Base-by-base conservation (phyloP, 2,113 vertebrate species). In the Apus apus region DNA sequence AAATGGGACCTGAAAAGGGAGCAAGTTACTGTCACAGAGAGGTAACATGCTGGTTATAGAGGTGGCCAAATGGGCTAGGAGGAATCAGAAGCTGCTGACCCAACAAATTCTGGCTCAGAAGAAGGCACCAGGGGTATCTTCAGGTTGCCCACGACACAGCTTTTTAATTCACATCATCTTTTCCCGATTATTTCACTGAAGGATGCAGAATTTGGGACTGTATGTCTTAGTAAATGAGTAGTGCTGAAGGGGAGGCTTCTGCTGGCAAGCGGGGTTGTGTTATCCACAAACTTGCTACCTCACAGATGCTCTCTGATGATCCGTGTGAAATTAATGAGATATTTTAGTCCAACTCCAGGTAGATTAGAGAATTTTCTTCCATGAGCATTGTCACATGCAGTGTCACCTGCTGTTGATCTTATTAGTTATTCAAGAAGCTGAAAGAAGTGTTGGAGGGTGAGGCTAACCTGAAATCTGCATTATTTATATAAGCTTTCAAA, bases 271-370 rank as follows among this genome's bases (percentile, higher is more conserved):
- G 1, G 26, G 16, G 5, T 8, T 86, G 38, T 70, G 46, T 62
- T 76, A 60, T 76, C 51, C 65, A 71, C 64, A 80, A 67, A 76
- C 60, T 83, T 93, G 56, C 64, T 45, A 18, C 32, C 64, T 80
- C 67, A 57, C 90, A 94, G 90, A 84, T 88, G 90, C 85, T 88
- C 54, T 74, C 74, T 87, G 78, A 79, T 71, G 72, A 90, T 64
- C 65, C 72, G 25, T 45, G 34, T 74, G 82, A 95, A 94, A 84
- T 81, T 87, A 94, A 93, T 94, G 74, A 85, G n/a, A 62, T 27
- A 88, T 83, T 96, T 90, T 73, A 80, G 72, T 77, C 87, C 78
- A 95, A 0, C 23, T 90, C 71, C 65, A 80, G 56, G 64, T 67
- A 94, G 64, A 81, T 45, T 46, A 71, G 34, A 83, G 16, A 70